phyloP scores from a whole-genome alignment of 2,797 vertebrate species.

The Takifugu rubripes region DNA sequence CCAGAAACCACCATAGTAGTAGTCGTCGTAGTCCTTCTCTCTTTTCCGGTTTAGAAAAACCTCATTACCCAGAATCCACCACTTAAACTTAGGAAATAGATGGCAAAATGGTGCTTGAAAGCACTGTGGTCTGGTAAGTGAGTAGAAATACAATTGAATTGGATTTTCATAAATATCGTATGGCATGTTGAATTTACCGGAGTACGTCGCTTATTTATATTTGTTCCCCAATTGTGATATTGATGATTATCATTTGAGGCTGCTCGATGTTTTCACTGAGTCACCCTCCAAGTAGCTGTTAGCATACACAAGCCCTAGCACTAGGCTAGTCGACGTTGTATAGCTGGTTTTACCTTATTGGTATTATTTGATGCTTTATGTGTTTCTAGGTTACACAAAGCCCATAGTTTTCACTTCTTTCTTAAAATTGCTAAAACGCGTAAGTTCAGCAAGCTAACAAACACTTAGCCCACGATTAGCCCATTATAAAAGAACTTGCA shows the following conservation, averaged over 20 bases:
- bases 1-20: neutral
- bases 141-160: conserved; percentile 31
- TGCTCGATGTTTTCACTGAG: conserved; percentile 44
- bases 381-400: neutral
- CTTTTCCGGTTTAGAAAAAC: neutral
- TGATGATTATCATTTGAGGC: neutral
- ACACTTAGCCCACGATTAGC: too few relatives aligned
- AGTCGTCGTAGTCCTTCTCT: too few relatives aligned
- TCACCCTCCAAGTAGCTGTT: conserved; percentile 37
- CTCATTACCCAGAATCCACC: conserved; percentile 59
- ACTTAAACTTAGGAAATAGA: conserved; percentile 27
- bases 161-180: neutral
- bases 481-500: too few relatives aligned
- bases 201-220: neutral
- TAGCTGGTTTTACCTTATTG: too few relatives aligned
- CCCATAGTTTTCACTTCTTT: too few relatives aligned
- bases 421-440: too few relatives aligned
- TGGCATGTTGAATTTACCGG: accelerated
- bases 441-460: too few relatives aligned
- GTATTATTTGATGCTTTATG: too few relatives aligned
- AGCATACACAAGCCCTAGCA: conserved; percentile 34
- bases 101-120: conserved; percentile 91
- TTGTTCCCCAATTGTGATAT: neutral
- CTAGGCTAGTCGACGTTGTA: neutral
- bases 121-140: conserved; percentile 96